Conservation (phyloP, 2,888 invertebrate genomes). For the Troides aeacus region DNA sequence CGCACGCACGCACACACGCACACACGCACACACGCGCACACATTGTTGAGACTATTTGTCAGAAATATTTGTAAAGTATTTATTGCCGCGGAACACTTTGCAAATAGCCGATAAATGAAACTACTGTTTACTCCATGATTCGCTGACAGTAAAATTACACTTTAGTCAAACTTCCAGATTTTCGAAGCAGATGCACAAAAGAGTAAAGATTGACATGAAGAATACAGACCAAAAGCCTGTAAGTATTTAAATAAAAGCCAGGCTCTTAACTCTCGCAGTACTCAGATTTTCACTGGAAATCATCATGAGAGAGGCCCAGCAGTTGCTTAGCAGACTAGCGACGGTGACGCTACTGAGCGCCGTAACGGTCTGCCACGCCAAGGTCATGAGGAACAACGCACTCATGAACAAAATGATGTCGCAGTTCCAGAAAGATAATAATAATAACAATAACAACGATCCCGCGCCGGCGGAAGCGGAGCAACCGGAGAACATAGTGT, state of each 20-base stretch:
- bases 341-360: slow-evolving; percentile 25
- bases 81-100: too few relatives aligned
- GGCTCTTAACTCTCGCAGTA: too few relatives aligned
- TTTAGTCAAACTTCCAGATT: too few relatives aligned
- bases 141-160: too few relatives aligned
- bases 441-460: slow-evolving; percentile 43
- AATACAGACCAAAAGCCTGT: not conserved
- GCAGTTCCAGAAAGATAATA: slow-evolving; percentile 56
- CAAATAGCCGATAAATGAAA: too few relatives aligned
- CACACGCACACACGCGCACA: not conserved
- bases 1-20: not conserved
- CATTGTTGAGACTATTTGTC: not conserved
- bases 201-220: not conserved
- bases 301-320: not conserved
- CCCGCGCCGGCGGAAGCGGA: slow-evolving; percentile 30
- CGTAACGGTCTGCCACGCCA: slow-evolving; percentile 35
- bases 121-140: too few relatives aligned
- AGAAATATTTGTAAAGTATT: not conserved
- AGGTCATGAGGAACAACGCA: slow-evolving; percentile 65
- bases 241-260: not conserved
- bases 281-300: too few relatives aligned
- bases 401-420: slow-evolving; percentile 68
- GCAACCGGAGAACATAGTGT: slow-evolving; percentile 44
- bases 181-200: not conserved
- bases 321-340: slow-evolving; percentile 5